Evolutionary conservation across 2,113 vertebrate genomes (phyloP).

Genomic region (Ailuropoda melanoleuca): DNA sequence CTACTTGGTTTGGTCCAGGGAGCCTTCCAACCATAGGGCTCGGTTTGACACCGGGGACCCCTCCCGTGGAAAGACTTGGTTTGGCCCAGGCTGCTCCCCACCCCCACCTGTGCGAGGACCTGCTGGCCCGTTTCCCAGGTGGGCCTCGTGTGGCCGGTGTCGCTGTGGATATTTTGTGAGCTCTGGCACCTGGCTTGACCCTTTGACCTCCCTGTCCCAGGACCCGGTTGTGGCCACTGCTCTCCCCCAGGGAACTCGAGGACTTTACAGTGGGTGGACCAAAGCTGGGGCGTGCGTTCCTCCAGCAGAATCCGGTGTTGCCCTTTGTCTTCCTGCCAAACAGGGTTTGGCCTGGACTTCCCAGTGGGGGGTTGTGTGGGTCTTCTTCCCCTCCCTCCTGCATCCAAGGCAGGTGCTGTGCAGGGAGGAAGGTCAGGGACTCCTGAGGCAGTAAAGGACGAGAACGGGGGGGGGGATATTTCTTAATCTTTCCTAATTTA

Average conservation of each 20-base stretch:
- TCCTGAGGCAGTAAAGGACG: slow-evolving; percentile 9
- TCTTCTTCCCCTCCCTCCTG: background rate
- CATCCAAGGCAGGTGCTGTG: too few relatives aligned
- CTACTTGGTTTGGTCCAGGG: background rate
- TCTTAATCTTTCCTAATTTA: background rate
- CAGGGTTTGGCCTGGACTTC: background rate
- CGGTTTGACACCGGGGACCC: background rate
- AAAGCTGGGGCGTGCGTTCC: background rate
- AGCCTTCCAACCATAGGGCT: background rate
- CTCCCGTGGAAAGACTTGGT: background rate
- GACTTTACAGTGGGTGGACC: background rate
- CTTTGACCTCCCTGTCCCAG: background rate
- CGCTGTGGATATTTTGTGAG: background rate
- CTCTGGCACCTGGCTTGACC: background rate
- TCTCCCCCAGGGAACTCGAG: background rate
- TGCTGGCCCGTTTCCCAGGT: background rate
- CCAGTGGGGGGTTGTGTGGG: accelerated
- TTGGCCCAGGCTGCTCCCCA: background rate
- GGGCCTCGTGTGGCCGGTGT: background rate
- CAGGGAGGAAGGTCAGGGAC: accelerated
- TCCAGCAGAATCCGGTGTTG: background rate
- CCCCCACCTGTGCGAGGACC: background rate
- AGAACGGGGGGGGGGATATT: background rate
- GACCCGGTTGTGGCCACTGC: background rate
- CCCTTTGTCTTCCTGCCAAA: background rate